These are phyloP conservation scores for Nycticebus coucang DNA, from an alignment of 2,113 vertebrate genomes.

Conservation along the genomic window DNA sequence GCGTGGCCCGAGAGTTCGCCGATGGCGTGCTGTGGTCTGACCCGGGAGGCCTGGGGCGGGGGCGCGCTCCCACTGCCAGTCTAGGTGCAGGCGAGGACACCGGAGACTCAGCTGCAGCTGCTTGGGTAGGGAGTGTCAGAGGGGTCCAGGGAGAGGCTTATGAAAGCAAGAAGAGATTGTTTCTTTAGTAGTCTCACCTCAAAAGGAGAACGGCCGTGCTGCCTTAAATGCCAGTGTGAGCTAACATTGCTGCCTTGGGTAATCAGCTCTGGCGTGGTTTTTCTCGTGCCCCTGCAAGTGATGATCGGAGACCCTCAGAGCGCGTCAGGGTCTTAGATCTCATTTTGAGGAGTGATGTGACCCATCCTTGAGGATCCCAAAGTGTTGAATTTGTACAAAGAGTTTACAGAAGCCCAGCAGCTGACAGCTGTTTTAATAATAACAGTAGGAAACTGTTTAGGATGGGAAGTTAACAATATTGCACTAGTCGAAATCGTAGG, in stretches of 20 bases:
- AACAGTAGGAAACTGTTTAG: not conserved
- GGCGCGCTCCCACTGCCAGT: not conserved
- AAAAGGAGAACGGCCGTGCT: not conserved
- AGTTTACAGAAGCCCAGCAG: conserved; percentile 43
- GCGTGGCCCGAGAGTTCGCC: conserved; percentile 30
- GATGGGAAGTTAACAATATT: conserved; percentile 37
- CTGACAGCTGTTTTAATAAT: conserved; percentile 69
- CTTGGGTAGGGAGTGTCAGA: not conserved
- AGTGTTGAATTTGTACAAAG: conserved; percentile 66
- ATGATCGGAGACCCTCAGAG: not conserved
- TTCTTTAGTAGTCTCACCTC: not conserved
- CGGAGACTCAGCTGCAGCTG: too few species aligned
- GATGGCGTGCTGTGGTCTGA: not conserved
- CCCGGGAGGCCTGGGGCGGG: not conserved
- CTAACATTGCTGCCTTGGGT: not conserved
- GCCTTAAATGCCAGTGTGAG: not conserved
- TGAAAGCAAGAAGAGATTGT: not conserved
- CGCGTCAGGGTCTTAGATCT: not conserved
- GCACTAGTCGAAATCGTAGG: conserved; percentile 12
- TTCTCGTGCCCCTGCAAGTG: not conserved
- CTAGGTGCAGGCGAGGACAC: not conserved
- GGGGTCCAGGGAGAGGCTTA: not conserved
- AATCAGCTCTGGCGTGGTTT: not conserved
- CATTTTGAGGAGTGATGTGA: not conserved
- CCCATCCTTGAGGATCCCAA: conserved; percentile 51